Evolutionary conservation across 2,113 vertebrate genomes (phyloP).

Genomic region (Vanacampus margaritifer): DNA sequence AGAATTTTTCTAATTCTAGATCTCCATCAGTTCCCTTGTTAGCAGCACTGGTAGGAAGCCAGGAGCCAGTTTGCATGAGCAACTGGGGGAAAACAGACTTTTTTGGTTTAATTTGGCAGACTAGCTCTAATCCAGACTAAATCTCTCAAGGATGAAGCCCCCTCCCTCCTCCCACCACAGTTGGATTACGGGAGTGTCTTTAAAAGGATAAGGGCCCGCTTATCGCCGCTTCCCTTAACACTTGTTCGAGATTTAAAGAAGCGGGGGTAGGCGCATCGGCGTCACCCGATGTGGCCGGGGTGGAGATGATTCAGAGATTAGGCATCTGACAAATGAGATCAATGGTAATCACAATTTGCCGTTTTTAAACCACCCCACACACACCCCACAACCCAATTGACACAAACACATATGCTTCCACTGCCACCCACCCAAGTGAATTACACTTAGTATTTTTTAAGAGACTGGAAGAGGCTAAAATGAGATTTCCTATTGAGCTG

Average conservation of each 20-base stretch:
- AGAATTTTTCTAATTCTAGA: conserved; percentile 65
- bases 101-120: conserved; percentile 81
- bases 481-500: conserved; percentile 19
- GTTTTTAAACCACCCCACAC: conserved; percentile 42
- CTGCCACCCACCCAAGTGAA: conserved; percentile 9
- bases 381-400: conserved; percentile 1
- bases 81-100: conserved; percentile 74
- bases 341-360: conserved; percentile 61
- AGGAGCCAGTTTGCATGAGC: conserved; percentile 71
- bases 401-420: conserved; percentile 37
- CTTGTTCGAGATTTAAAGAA: conserved; percentile 61
- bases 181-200: conserved; percentile 74
- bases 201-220: conserved; percentile 78
- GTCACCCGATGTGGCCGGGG: conserved; percentile 41
- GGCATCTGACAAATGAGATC: conserved; percentile 58
- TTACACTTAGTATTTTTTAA: conserved; percentile 27
- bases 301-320: conserved; percentile 61
- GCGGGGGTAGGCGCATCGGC: conserved; percentile 42
- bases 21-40: conserved; percentile 51
- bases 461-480: conserved; percentile 28
- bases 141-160: conserved; percentile 72
- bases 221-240: conserved; percentile 71
- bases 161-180: conserved; percentile 43
- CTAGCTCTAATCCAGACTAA: conserved; percentile 79
- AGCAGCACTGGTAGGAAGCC: conserved; percentile 60